Conservation (phyloP, 1,140 invertebrate species). For the Brachionus angularis region DNA sequence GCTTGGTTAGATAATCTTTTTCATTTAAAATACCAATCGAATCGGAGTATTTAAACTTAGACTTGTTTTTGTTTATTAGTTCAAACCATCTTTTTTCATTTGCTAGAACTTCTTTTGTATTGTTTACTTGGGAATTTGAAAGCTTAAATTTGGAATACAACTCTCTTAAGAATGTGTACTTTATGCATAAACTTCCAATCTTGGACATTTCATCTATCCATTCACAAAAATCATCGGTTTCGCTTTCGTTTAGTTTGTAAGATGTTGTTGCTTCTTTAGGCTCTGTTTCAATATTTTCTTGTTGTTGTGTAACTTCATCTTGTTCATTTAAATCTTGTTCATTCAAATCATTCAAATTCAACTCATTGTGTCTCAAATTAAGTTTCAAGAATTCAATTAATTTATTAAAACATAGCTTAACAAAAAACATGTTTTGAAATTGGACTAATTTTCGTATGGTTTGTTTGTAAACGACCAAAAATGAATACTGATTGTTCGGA, state of each 20-base stretch:
- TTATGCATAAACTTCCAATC: background rate
- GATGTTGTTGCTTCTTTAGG: background rate
- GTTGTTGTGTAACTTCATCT: background rate
- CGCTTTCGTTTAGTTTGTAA: background rate
- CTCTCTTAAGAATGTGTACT: constrained; percentile 15
- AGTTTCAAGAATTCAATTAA: constrained; percentile 2
- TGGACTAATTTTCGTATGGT: background rate
- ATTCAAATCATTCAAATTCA: background rate
- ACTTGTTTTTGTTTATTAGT: background rate
- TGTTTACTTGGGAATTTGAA: background rate
- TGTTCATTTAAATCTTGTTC: background rate
- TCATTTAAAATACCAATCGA: background rate
- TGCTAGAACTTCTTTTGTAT: background rate
- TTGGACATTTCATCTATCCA: constrained; percentile 31
- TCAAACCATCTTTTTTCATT: constrained; percentile 11
- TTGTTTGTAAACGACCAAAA: constrained; percentile 9
- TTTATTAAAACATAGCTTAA: too few relatives aligned
- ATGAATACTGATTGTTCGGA: constrained; percentile 3
- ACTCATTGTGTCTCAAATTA: background rate
- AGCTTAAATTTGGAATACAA: too few relatives aligned
- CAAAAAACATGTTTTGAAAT: background rate
- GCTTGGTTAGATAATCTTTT: background rate
- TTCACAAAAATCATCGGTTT: background rate
- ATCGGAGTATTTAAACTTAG: constrained; percentile 3
- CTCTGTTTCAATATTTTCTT: background rate